Conservation (phyloP, 1,140 invertebrate genomes). For the Gryon sp. region DNA sequence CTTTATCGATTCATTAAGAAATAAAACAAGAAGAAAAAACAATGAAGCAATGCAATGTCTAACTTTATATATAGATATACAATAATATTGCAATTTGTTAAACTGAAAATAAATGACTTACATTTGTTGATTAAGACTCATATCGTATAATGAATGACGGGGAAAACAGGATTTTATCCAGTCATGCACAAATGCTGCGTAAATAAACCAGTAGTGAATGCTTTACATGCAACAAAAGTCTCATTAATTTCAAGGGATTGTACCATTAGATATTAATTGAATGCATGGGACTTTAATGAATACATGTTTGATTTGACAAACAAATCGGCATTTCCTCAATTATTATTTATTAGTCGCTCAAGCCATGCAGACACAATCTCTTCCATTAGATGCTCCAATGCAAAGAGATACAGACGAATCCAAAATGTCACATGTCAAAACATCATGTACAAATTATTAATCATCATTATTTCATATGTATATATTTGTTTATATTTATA, state of each 20-base stretch:
- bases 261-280: conserved; percentile 37
- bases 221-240: conserved; percentile 37
- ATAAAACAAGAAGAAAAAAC: background rate
- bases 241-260: conserved; percentile 32
- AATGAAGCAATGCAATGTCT: too few species aligned
- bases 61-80: too few species aligned
- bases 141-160: too few species aligned
- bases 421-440: too few species aligned
- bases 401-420: conserved; percentile 11
- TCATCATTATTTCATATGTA: too few species aligned
- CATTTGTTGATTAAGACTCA: too few species aligned
- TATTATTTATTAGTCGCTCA: conserved; percentile 35
- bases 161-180: conserved; percentile 1
- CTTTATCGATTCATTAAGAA: background rate
- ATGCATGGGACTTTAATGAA: conserved; percentile 27
- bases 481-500: too few species aligned
- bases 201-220: conserved; percentile 22
- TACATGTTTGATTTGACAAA: conserved; percentile 34
- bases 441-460: too few species aligned
- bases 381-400: background rate
- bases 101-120: too few species aligned
- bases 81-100: too few species aligned
- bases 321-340: conserved; percentile 25
- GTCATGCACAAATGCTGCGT: conserved; percentile 27
- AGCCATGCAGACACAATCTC: conserved; percentile 18